Base-by-base conservation (phyloP, 2,113 vertebrate species). In the Paraplagusia blochii region DNA sequence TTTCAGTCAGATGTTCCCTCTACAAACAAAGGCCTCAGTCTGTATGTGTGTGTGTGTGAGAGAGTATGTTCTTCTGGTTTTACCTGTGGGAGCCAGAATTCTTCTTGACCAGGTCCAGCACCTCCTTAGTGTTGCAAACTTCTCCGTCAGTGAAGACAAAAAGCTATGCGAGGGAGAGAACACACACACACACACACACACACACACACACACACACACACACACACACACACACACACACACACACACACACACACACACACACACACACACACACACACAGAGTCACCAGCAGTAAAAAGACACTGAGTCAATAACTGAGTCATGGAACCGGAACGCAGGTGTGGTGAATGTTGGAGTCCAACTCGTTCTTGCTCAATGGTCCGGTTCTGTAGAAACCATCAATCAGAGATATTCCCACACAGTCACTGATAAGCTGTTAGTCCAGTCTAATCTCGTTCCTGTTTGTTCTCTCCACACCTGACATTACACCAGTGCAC, bases 131-230 rank as follows among this genome's bases (percentile, higher is more conserved):
- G 64, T 90, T 91, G 2, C 0, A 14, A 47, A 95, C 91, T 74
- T 93, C 92, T 66, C 94, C 93, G 42, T 96, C 93, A 39, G 93
- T 95, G 53, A 96, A 95, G 64, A 95, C 77, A 73, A 96, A 95
- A 9, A 95, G 60, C 94, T 95, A 64, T 0, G 44, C 42, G 42
- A 43, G 72, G 50, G 18, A 61, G 44, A 63, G 13, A 18, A 40
- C 1, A 48, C 35, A 58, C 3, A 36, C 12, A 22, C 40, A 48
- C 22, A 44, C 10, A 7, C 13, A 2, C 3, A 16, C 8, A 47
- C 14, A 47, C 0, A 15, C 9, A 17, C 16, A 11, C n/a, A n/a
- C n/a, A n/a, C n/a, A 16, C 8, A 47, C 11, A 44, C 0, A 16
- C 10, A 18, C 17, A 12, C n/a, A 16, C 8, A 47, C 11, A 44